Conservation (phyloP, 2,113 vertebrate genomes). For the Archocentrus centrarchus region DNA sequence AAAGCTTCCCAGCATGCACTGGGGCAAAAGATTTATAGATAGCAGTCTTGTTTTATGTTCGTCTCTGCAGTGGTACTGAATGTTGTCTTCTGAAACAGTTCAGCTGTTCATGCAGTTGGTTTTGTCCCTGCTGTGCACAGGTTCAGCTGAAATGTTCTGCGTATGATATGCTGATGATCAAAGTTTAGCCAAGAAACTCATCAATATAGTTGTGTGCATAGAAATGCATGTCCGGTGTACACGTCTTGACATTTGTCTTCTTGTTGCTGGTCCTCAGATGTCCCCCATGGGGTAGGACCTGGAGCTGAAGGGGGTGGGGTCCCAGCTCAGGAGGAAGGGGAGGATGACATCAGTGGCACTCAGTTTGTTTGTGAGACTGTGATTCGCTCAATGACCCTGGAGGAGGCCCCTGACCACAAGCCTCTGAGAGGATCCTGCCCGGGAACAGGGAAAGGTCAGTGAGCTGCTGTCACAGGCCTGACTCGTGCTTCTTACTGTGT, state of each 20-base stretch:
- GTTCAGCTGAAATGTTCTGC: too few relatives aligned
- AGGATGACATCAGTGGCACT: slow-evolving; percentile 91
- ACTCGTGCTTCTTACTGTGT: background rate
- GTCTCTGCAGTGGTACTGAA: too few relatives aligned
- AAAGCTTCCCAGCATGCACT: background rate
- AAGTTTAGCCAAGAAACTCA: too few relatives aligned
- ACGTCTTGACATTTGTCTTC: background rate
- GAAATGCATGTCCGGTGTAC: background rate
- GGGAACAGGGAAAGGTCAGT: slow-evolving; percentile 73
- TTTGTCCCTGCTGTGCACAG: background rate
- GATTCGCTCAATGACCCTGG: slow-evolving; percentile 91
- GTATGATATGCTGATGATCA: too few relatives aligned
- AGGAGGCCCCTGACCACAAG: slow-evolving; percentile 88
- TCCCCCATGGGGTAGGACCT: slow-evolving; percentile 29
- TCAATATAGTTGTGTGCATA: background rate
- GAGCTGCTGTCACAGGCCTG: background rate
- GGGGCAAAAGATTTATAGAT: background rate
- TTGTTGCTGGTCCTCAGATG: slow-evolving; percentile 53
- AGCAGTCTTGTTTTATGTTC: too few relatives aligned
- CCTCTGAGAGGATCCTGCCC: slow-evolving; percentile 78
- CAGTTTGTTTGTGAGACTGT: slow-evolving; percentile 97
- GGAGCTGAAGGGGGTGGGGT: slow-evolving; percentile 70
- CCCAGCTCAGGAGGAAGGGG: slow-evolving; percentile 86
- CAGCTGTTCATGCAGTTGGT: background rate
- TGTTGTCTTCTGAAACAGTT: background rate